Evolutionary conservation across 2,888 invertebrate species (phyloP), one percentile per base, ranked within the genome.

Genomic region (Acronicta aceris): DNA sequence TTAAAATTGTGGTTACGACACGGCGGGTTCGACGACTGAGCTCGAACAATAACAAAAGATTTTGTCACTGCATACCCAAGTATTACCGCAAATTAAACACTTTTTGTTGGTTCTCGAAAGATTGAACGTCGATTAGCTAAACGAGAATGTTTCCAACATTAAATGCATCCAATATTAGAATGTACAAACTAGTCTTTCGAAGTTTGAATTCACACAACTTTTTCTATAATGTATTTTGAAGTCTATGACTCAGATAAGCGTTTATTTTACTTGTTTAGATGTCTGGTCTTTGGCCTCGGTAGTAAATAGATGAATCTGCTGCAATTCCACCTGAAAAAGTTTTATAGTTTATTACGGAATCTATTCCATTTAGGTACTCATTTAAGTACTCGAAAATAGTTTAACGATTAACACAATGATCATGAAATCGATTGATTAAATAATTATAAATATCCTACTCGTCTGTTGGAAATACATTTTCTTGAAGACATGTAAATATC

Each of bases 1-100:
- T 79, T 72, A 74, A 79, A 84, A 84, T 83, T 82, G 76, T 78
- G 64, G 72, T 88, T 88, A 81, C 85, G 74, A 83, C 84, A 89
- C 51, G 33, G 13, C 52, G 74, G 69, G 87, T 84, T 89, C 89
- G 81, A 78, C 81, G 89, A 88, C 83, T 80, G 78, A 64, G 71
- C 72, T 62, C 63, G 68, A 79, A 84, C 79, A 83, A 84, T 83
- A 82, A 70, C 74, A 69, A 62, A 70, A 12, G 48, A 69, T 76
- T 76, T 78, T 69, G 76, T 78, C 76, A 76, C 47, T 60, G 65
- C 65, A 63, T 72, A 42, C 76, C 66, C 49, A n/a, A 54, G 59
- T 41, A 66, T 65, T 54, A 66, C 58, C 65, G 59, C 58, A 52
- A 69, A 55, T 33, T 64, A 40, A 49, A 62, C 47, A 55, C 9